A percentile compares a stretch with the other conserved stretches of the same genome.
Conservation (phyloP, 2,113 vertebrate species). For the Phainopepla nitens region DNA sequence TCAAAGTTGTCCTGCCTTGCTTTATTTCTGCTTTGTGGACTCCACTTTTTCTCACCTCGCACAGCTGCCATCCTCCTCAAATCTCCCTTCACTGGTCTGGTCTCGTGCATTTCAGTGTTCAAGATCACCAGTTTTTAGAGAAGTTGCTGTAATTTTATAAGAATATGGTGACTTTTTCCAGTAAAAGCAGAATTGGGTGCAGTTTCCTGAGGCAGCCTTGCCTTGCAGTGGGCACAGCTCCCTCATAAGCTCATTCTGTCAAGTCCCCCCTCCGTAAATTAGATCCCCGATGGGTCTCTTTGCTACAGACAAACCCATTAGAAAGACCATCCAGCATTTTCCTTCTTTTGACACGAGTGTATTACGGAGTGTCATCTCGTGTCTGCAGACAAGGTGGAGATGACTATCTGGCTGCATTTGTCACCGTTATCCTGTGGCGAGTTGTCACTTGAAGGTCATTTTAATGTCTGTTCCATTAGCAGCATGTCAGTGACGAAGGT, state of each 20-base stretch:
- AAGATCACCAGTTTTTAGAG: neutral
- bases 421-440: neutral
- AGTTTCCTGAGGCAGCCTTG: neutral
- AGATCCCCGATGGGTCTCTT: neutral
- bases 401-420: slow-evolving; percentile 30
- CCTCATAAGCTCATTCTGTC: neutral
- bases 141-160: neutral
- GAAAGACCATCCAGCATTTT: slow-evolving; percentile 18
- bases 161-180: neutral
- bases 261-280: neutral
- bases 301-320: slow-evolving; percentile 4
- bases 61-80: neutral
- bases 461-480: neutral
- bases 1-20: neutral
- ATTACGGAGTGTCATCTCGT: neutral
- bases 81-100: fast-evolving
- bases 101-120: fast-evolving
- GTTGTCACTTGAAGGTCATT: slow-evolving; percentile 51
- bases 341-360: neutral
- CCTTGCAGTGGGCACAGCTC: neutral
- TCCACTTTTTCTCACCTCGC: neutral
- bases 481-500: neutral
- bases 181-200: neutral
- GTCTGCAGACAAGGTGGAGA: neutral
- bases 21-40: neutral